Evolutionary conservation across 2,113 vertebrate genomes (phyloP).

Genomic region (Ammodytes marinus): DNA sequence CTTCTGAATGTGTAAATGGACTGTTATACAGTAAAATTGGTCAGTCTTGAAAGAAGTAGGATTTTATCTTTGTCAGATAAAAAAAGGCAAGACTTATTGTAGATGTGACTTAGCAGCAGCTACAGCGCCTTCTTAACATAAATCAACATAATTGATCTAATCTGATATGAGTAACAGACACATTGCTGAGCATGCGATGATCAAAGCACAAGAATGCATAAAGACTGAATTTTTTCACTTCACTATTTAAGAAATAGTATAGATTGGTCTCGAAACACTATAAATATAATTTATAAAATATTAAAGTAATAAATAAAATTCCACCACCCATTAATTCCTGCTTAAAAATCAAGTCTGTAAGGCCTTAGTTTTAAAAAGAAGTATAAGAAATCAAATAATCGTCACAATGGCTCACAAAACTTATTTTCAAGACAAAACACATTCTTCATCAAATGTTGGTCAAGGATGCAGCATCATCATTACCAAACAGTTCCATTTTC

Average conservation of each 20-base stretch:
- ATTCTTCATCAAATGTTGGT: background rate
- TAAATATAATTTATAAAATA: background rate
- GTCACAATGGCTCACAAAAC: constrained; percentile 7
- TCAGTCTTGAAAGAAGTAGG: background rate
- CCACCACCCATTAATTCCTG: constrained; percentile 16
- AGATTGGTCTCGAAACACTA: constrained; percentile 19
- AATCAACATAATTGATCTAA: constrained; percentile 3
- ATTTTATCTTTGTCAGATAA: background rate
- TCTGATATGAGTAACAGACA: constrained; percentile 10
- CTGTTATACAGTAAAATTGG: constrained; percentile 15
- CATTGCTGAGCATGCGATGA: constrained; percentile 43
- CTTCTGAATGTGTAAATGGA: too few relatives aligned
- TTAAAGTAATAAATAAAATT: constrained; percentile 33
- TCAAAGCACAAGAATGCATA: constrained; percentile 25
- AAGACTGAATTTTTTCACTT: background rate
- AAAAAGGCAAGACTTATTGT: background rate
- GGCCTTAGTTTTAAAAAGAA: constrained; percentile 5
- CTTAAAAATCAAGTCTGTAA: constrained; percentile 25
- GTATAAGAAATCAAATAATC: background rate
- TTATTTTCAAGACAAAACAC: constrained; percentile 14
- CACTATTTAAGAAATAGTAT: background rate
- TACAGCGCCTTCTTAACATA: background rate
- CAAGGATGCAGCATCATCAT: background rate
- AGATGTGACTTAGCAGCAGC: background rate
- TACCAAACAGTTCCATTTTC: too few relatives aligned